Conservation (phyloP, 2,888 invertebrate species). For the Alentia gelatinosa region DNA sequence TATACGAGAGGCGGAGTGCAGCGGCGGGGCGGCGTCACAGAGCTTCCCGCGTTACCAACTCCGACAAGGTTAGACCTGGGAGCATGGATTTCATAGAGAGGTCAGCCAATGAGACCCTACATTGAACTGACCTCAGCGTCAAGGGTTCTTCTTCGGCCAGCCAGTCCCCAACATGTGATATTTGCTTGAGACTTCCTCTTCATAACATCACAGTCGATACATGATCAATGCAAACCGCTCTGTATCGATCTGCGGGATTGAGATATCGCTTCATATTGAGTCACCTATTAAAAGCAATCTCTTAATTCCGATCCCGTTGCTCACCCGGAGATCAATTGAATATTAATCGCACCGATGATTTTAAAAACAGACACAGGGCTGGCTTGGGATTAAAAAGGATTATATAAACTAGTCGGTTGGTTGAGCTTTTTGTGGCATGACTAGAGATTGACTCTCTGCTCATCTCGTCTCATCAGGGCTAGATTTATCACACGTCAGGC, state of each 20-base stretch:
- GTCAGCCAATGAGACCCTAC: not conserved
- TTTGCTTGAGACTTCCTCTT: no score
- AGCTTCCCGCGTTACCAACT: not conserved
- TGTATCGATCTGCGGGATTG: no score
- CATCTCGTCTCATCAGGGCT: not conserved
- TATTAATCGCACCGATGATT: no score
- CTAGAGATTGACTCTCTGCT: not conserved
- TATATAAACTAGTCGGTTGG: not conserved
- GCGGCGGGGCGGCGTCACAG: not conserved
- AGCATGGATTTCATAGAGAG: not conserved
- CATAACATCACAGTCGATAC: not conserved
- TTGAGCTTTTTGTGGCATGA: not conserved
- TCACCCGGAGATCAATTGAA: no score
- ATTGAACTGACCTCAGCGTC: not conserved
- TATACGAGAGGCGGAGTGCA: not conserved
- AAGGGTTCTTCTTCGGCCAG: not conserved
- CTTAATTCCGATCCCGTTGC: no score
- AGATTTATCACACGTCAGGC: constrained; percentile 3
- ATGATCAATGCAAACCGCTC: not conserved
- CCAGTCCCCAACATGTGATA: no score
- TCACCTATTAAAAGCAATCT: no score
- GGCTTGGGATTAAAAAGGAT: no score
- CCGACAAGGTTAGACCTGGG: not conserved
- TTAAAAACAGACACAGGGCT: no score
- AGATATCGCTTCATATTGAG: not conserved